Percentiles rank a stretch among this genome's conserved stretches.
phyloP scores from a whole-genome alignment of 2,888 invertebrate genomes.

The Drosophila putrida region DNA sequence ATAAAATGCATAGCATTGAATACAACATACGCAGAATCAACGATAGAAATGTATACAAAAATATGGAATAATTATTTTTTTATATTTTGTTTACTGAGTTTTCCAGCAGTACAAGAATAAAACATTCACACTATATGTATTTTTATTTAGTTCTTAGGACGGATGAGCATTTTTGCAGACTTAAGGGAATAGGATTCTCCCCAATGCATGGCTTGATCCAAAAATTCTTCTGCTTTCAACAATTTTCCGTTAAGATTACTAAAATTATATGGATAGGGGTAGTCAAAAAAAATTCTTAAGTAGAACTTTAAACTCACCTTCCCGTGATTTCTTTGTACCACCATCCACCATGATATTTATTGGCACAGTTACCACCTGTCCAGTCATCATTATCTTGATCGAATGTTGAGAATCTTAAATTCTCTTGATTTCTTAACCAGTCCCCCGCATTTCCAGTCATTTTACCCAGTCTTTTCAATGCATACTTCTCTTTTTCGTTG shows the following conservation, averaged over 20 bases:
- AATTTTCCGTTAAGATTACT: slow-evolving; percentile 1
- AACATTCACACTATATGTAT: not conserved
- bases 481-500: not conserved
- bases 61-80: too few relatives aligned
- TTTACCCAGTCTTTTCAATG: not conserved
- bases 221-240: not conserved
- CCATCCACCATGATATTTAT: not conserved
- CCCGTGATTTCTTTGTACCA: not conserved
- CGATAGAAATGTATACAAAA: too few relatives aligned
- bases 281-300: not conserved
- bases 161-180: slow-evolving; percentile 6
- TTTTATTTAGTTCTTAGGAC: not conserved
- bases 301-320: not conserved
- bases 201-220: not conserved
- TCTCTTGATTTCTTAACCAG: not conserved
- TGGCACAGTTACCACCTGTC: not conserved
- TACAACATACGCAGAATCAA: too few relatives aligned
- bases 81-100: too few relatives aligned
- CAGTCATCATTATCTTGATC: slow-evolving; percentile 8
- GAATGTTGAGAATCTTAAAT: slow-evolving; percentile 4
- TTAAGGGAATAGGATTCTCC: not conserved
- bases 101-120: too few relatives aligned
- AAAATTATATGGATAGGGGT: not conserved
- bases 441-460: slow-evolving; percentile 7
- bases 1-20: too few relatives aligned